Conservation (phyloP, 2,888 invertebrate genomes). For the Agonopterix heracliana region DNA sequence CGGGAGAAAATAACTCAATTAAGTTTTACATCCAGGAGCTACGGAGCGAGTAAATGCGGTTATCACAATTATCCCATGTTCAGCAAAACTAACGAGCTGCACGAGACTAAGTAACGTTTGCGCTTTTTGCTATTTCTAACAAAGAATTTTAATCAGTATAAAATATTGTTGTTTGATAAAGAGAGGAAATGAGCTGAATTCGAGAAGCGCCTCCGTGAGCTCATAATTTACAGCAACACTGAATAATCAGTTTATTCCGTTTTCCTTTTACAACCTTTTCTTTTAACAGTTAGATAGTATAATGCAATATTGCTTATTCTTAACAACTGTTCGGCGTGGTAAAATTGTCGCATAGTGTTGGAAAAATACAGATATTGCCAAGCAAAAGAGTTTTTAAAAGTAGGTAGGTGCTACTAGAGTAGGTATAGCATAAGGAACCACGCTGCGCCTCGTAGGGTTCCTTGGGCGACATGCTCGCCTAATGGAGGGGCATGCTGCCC, state of each 20-base stretch:
- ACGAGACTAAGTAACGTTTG: slow-evolving; percentile 19
- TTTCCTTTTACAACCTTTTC: too few species aligned
- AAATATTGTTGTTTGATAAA: background rate
- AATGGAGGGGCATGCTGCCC: slow-evolving; percentile 52
- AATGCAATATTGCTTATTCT: too few species aligned
- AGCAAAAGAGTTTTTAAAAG: slow-evolving; percentile 33
- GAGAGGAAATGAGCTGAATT: background rate
- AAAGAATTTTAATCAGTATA: slow-evolving; percentile 15
- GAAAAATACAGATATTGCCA: slow-evolving; percentile 19
- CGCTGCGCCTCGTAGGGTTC: slow-evolving; percentile 58
- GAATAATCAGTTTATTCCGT: too few species aligned
- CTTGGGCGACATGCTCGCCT: slow-evolving; percentile 48
- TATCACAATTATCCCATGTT: slow-evolving; percentile 62
- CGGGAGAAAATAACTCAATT: slow-evolving; percentile 58
- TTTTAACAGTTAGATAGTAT: too few species aligned
- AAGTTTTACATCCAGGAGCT: slow-evolving; percentile 55
- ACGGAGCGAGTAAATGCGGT: slow-evolving; percentile 56
- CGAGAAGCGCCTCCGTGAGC: background rate
- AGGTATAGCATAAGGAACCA: slow-evolving; percentile 31
- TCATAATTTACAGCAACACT: background rate
- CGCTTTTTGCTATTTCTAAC: slow-evolving; percentile 25
- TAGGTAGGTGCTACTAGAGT: slow-evolving; percentile 22
- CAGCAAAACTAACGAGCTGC: slow-evolving; percentile 48
- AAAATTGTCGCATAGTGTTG: slow-evolving; percentile 10
- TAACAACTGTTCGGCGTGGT: too few species aligned